These are phyloP conservation scores for Scomber colias DNA, from an alignment of 2,113 vertebrate species.

Conservation along the genomic window DNA sequence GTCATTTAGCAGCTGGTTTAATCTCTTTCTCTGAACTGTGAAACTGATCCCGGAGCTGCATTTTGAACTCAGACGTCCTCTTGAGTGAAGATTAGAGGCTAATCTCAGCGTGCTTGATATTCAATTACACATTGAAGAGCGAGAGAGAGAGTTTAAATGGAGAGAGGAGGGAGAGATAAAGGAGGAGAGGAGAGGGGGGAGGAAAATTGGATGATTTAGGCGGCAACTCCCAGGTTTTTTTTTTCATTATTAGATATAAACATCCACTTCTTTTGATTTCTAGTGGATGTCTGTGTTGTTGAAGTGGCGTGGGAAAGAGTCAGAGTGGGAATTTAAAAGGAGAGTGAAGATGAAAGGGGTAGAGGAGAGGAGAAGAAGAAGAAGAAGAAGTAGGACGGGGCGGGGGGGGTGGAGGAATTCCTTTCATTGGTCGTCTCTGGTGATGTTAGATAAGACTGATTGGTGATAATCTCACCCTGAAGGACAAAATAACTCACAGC, in stretches of 20 bases:
- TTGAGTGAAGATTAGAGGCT: constrained; percentile 19
- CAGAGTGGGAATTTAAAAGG: too few species aligned
- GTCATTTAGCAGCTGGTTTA: constrained; percentile 1
- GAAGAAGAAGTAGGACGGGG: too few species aligned
- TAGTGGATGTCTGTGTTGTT: not conserved
- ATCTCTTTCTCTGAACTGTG: constrained; percentile 9
- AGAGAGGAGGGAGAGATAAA: not conserved
- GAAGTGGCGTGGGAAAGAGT: not conserved
- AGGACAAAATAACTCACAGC: not conserved
- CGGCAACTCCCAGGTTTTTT: too few species aligned
- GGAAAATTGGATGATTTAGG: too few species aligned
- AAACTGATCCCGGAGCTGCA: constrained; percentile 21
- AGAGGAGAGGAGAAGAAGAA: too few species aligned
- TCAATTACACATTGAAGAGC: not conserved
- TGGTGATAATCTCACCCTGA: not conserved
- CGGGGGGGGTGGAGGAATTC: not conserved
- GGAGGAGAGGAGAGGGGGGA: too few species aligned
- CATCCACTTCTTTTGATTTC: not conserved
- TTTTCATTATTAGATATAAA: not conserved
- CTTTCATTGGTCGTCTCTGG: not conserved
- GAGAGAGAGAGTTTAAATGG: not conserved
- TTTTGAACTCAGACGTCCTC: not conserved
- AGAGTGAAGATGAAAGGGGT: not conserved
- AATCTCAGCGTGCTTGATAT: not conserved
- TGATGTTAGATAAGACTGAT: constrained; percentile 1